A percentile compares a stretch with the other conserved stretches of the same genome.
These are phyloP conservation scores for Drosophila sucinea DNA, from an alignment of 1,140 invertebrate genomes.

Conservation along the genomic window DNA sequence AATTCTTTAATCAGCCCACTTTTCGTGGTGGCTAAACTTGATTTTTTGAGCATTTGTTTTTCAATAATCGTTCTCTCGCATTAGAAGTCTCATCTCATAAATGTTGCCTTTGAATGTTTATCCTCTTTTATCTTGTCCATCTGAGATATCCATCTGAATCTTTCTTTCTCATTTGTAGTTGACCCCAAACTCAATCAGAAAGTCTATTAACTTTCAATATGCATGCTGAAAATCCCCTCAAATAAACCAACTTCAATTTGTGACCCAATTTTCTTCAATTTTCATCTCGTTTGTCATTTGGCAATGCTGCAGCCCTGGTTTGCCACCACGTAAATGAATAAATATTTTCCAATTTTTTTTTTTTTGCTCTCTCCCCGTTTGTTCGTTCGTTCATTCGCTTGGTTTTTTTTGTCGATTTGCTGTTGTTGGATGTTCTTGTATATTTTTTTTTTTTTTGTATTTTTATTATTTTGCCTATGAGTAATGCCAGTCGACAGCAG, in stretches of 20 bases:
- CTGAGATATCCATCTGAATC: neutral
- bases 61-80: no score
- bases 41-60: no score
- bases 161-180: neutral
- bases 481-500: slow-evolving; percentile 67
- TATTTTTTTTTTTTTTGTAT: slow-evolving; percentile 21
- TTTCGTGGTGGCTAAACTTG: no score
- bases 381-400: slow-evolving; percentile 4
- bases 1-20: no score
- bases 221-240: neutral
- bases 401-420: slow-evolving; percentile 18
- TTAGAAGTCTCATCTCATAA: no score
- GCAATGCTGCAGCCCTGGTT: slow-evolving; percentile 55
- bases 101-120: no score
- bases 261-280: slow-evolving; percentile 49
- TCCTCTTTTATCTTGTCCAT: no score
- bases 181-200: slow-evolving; percentile 4
- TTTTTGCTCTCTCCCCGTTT: slow-evolving; percentile 57
- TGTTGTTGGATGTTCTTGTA: slow-evolving; percentile 28
- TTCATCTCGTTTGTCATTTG: slow-evolving; percentile 31
- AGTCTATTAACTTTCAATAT: slow-evolving; percentile 37
- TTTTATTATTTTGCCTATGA: slow-evolving; percentile 57
- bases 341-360: slow-evolving; percentile 71
- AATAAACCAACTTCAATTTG: slow-evolving; percentile 41
- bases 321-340: slow-evolving; percentile 66